Evolutionary conservation across 1,140 invertebrate species (phyloP), one percentile per base, ranked within the genome.

Genomic region (Cherax destructor): DNA sequence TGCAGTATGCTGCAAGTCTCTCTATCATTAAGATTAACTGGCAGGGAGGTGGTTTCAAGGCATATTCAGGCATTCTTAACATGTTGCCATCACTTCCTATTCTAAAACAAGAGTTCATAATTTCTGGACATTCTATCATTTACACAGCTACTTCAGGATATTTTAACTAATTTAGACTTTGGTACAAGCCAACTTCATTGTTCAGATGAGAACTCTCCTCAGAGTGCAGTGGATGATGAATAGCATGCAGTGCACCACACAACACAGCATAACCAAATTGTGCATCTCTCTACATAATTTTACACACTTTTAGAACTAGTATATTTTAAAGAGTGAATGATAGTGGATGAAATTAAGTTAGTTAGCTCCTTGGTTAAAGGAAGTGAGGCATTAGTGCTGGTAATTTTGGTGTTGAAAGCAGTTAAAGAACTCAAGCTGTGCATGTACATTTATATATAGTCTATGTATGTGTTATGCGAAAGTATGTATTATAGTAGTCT

Each of bases 161-260:
- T 1, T 74, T 30, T 9, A 74, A 0, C 24, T 74, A 74, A 74
- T 74, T n/a, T 21, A 30, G 7, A 30, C 21, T 30, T 30, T 74
- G 69, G 24, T 10, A 74, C 24, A 74, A 18, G 16, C 21, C 69
- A 74, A 30, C 6, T 24, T 21, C 11, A 74, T 74, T 74, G 6
- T 9, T 10, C 24, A 30, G 0, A 74, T 74, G n/a, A 30, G 21
- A 30, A 30, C 69, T 74, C 5, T 9, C 7, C n/a, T 7, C 69
- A 74, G 69, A 30, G 69, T n/a, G 50, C 49, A 56, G 79, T 50
- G n/a, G 18, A 81, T 50, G 49, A 56, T 59, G 50, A 50, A 56
- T 30, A 30, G 30, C 79, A 81, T 56, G 79, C 77, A 79, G 77
- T 79, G 77, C 77, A 52, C 47, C 77, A 79, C 77, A 79, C 77